Conservation (phyloP, 2,888 invertebrate species). For the Morpho deidamia region DNA sequence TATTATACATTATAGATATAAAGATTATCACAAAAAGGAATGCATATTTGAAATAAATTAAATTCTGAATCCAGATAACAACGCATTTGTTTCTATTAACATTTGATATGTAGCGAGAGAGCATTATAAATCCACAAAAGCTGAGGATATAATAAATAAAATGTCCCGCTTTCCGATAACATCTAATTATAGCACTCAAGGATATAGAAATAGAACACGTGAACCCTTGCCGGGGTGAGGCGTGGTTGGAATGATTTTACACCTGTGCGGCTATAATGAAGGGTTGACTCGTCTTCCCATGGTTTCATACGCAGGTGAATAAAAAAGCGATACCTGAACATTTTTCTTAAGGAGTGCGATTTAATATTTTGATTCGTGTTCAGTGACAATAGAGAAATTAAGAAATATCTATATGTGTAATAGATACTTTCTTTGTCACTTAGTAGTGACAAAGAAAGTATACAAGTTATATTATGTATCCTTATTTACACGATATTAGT, state of each 20-base stretch:
- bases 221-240: conserved; percentile 20
- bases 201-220: conserved; percentile 15
- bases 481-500: too few relatives aligned
- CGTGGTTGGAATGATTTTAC: conserved; percentile 23
- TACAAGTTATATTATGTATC: too few relatives aligned
- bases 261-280: conserved; percentile 27
- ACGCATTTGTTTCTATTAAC: not conserved
- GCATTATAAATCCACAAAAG: not conserved
- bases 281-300: conserved; percentile 25
- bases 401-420: not conserved
- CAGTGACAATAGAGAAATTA: not conserved
- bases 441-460: too few relatives aligned
- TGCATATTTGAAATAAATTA: too few relatives aligned
- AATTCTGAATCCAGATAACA: too few relatives aligned
- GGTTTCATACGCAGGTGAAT: conserved; percentile 18
- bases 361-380: not conserved
- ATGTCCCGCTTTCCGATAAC: conserved; percentile 12
- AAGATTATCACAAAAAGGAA: too few relatives aligned
- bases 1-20: too few relatives aligned
- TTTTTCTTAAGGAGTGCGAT: not conserved
- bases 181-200: conserved; percentile 11
- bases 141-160: not conserved
- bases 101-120: not conserved
- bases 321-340: conserved; percentile 12
- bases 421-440: too few relatives aligned